These are phyloP conservation scores for Stenichneumon culpator DNA, from an alignment of 2,888 invertebrate genomes.

Conservation along the genomic window DNA sequence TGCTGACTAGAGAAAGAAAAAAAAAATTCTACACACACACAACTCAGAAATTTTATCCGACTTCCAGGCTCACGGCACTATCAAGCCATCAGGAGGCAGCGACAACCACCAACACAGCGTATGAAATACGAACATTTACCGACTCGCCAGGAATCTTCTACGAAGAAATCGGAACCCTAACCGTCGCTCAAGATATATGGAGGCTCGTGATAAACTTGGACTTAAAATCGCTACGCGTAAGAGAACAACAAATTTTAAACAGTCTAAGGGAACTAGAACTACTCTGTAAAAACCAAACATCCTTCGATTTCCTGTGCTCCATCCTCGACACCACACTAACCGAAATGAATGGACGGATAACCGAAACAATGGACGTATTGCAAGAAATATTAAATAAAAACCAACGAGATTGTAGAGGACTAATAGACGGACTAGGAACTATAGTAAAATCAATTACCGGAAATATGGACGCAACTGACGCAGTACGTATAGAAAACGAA, in stretches of 20 bases:
- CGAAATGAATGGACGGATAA: neutral
- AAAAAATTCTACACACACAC: neutral
- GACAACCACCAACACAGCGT: neutral
- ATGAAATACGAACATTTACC: neutral
- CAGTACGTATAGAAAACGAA: neutral
- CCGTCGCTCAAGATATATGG: neutral
- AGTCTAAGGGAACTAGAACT: neutral
- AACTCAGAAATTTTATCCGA: neutral
- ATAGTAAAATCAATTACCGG: neutral
- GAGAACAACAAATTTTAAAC: neutral
- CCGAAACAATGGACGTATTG: neutral
- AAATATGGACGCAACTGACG: no score
- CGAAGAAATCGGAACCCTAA: neutral
- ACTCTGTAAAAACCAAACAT: neutral
- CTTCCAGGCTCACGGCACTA: neutral
- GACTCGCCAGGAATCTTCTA: neutral
- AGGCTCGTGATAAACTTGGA: slow-evolving; percentile 6
- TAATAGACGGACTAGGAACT: neutral
- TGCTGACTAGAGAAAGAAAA: no score
- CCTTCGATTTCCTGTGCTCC: neutral
- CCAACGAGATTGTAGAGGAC: no score
- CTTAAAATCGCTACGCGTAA: neutral
- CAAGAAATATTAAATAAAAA: neutral
- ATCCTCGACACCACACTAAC: neutral
- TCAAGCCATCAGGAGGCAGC: neutral